A percentile compares a stretch with the other conserved stretches of the same genome.
Evolutionary conservation across 2,888 invertebrate genomes (phyloP).

Genomic region (Lysandra coridon): DNA sequence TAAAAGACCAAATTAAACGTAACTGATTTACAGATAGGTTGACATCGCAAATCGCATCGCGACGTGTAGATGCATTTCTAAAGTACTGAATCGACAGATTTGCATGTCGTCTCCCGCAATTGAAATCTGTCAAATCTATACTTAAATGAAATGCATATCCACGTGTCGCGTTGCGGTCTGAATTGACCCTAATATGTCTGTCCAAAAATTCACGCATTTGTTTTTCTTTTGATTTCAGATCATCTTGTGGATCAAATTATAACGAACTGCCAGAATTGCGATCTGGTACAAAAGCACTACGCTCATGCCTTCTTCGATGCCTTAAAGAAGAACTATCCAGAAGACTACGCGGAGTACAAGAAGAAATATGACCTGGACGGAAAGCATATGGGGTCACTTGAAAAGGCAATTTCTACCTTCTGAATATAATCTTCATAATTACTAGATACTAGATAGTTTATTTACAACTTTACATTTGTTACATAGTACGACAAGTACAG

Average conservation of each 20-base stretch:
- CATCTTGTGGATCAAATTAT: neutral
- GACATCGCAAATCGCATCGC: no score
- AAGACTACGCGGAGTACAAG: slow-evolving; percentile 3
- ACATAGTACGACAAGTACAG: no score
- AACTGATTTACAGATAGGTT: no score
- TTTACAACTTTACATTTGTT: no score
- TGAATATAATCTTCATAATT: neutral
- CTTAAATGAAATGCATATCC: no score
- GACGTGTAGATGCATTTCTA: no score
- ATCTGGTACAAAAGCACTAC: slow-evolving; percentile 16
- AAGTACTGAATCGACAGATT: no score
- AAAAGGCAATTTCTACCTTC: neutral
- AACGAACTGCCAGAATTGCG: neutral
- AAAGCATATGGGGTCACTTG: neutral
- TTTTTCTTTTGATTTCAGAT: neutral
- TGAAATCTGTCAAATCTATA: no score
- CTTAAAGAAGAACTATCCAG: neutral
- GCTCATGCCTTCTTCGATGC: slow-evolving; percentile 5
- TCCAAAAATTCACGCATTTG: neutral
- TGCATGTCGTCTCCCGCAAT: no score
- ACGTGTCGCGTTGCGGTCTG: no score
- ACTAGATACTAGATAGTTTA: no score
- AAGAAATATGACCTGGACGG: slow-evolving; percentile 23
- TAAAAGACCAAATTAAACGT: no score
- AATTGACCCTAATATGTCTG: neutral